Evolutionary conservation across 64 coral and sea anemone species (phyloP).

Genomic region (Cladopsammia gracilis): DNA sequence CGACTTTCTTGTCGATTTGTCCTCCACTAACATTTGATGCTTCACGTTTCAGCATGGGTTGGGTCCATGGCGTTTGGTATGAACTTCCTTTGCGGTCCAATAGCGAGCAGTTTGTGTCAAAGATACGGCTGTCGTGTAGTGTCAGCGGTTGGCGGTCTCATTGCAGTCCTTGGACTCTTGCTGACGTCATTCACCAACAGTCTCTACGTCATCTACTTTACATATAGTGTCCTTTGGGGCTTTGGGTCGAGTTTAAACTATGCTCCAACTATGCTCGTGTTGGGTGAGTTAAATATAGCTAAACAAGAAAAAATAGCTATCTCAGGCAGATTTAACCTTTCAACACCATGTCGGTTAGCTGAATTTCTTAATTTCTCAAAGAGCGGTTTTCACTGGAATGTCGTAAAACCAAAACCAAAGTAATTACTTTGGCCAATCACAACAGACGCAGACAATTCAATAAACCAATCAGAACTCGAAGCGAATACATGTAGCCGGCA

Average conservation of each 20-base stretch:
- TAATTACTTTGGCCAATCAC: too few relatives aligned
- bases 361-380: too few relatives aligned
- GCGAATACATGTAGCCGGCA: too few relatives aligned
- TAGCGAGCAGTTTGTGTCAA: conserved; percentile 70
- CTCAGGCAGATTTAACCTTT: too few relatives aligned
- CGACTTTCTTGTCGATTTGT: too few relatives aligned
- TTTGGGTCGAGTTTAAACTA: conserved; percentile 89
- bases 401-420: too few relatives aligned
- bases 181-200: conserved; percentile 85
- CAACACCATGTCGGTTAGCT: too few relatives aligned
- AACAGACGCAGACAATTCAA: too few relatives aligned
- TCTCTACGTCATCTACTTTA: conserved; percentile 87
- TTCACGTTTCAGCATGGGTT: conserved; percentile 78
- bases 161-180: conserved; percentile 78
- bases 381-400: too few relatives aligned
- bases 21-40: background rate
- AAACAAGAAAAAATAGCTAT: too few relatives aligned
- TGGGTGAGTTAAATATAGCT: conserved; percentile 61
- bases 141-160: conserved; percentile 63
- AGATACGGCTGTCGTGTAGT: conserved; percentile 82
- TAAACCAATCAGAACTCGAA: too few relatives aligned
- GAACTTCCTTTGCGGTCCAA: conserved; percentile 79
- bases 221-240: conserved; percentile 91
- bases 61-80: conserved; percentile 90
- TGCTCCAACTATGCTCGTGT: conserved; percentile 81